Evolutionary conservation across 2,888 invertebrate species (phyloP).

Genomic region (Tricholauxania praeusta): DNA sequence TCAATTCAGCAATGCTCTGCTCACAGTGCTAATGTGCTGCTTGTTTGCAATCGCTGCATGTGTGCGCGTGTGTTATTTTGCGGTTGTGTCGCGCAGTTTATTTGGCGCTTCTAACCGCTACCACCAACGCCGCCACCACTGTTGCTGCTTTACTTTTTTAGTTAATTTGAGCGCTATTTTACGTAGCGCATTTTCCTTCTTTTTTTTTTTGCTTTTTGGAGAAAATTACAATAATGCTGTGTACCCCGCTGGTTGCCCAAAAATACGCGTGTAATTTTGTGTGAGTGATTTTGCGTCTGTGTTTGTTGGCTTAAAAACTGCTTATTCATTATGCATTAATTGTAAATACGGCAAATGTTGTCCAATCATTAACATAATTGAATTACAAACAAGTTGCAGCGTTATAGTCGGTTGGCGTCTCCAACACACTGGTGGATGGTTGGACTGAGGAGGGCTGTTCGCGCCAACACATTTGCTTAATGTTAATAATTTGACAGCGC

Average conservation of each 20-base stretch:
- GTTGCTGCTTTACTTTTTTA: slow-evolving; percentile 24
- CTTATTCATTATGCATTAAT: slow-evolving; percentile 67
- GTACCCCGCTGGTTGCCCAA: no score
- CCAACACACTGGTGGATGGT: background rate
- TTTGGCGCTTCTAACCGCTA: slow-evolving; percentile 6
- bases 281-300: background rate
- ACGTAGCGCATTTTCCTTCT: slow-evolving; percentile 21
- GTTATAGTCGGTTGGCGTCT: slow-evolving; percentile 4
- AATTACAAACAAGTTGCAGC: slow-evolving; percentile 62
- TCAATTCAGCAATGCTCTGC: slow-evolving; percentile 4
- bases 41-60: slow-evolving; percentile 1
- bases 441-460: background rate
- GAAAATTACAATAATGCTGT: background rate
- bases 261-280: background rate
- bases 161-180: slow-evolving; percentile 31
- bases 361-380: slow-evolving; percentile 67
- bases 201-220: slow-evolving; percentile 18
- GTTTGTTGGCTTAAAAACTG: slow-evolving; percentile 44
- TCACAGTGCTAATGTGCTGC: slow-evolving; percentile 30
- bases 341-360: slow-evolving; percentile 67
- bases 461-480: slow-evolving; percentile 8
- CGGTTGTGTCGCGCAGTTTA: slow-evolving; percentile 30
- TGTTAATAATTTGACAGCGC: slow-evolving; percentile 20
- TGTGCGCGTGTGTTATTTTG: slow-evolving; percentile 23
- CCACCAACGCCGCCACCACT: background rate